These are phyloP conservation scores for Bimastos eiseni DNA, from an alignment of 2,888 invertebrate genomes.

Conservation along the genomic window DNA sequence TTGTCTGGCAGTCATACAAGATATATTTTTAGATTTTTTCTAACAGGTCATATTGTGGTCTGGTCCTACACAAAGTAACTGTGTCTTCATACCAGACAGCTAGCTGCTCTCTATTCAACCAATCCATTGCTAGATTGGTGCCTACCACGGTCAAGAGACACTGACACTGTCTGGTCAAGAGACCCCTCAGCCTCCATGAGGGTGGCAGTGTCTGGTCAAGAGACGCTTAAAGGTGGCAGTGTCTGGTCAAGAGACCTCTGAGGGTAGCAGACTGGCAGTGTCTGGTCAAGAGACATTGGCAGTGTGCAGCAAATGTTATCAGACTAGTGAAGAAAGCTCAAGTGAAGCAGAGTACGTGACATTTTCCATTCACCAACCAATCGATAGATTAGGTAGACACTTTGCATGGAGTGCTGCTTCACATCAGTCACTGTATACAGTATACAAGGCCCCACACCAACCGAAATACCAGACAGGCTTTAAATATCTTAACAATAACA, in stretches of 20 bases:
- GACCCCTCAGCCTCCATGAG: too few relatives aligned
- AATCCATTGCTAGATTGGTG: background rate
- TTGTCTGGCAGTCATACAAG: background rate
- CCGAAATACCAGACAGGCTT: background rate
- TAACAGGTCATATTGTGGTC: background rate
- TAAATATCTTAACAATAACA: background rate
- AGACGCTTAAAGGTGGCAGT: too few relatives aligned
- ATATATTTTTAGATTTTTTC: background rate
- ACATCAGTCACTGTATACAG: background rate
- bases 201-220: too few relatives aligned
- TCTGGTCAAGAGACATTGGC: too few relatives aligned
- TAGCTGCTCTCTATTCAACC: background rate
- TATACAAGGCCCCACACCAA: background rate
- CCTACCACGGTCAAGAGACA: background rate
- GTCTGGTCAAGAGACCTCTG: background rate
- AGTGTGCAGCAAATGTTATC: background rate
- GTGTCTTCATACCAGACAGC: background rate
- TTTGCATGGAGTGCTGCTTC: background rate
- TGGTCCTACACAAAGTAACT: background rate
- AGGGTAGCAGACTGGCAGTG: too few relatives aligned
- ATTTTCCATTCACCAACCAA: background rate
- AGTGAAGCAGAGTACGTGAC: background rate
- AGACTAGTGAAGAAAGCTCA: background rate
- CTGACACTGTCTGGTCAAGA: background rate
- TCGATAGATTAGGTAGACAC: background rate